Percentiles rank a stretch among this genome's conserved stretches.
These are phyloP conservation scores for Peromyscus eremicus DNA, from an alignment of 2,797 vertebrate genomes.

Conservation along the genomic window DNA sequence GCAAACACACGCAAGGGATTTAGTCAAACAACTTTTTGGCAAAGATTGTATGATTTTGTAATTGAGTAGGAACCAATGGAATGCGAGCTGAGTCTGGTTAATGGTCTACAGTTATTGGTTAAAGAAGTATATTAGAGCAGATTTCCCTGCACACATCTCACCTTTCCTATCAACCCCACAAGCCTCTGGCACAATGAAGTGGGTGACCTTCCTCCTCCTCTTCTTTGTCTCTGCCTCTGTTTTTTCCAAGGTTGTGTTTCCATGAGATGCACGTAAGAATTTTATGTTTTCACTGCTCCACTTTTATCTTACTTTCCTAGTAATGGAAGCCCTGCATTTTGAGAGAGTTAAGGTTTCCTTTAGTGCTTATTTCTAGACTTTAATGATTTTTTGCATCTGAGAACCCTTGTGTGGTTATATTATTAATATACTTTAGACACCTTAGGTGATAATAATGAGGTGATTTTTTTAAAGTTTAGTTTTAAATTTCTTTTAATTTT, in stretches of 20 bases:
- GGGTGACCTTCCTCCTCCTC: constrained; percentile 78
- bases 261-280: constrained; percentile 86
- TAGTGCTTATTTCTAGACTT: constrained; percentile 16
- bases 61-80: constrained; percentile 80
- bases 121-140: constrained; percentile 82
- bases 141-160: constrained; percentile 71
- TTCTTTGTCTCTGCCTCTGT: constrained; percentile 84
- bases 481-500: constrained; percentile 27
- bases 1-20: constrained; percentile 81
- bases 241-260: constrained; percentile 84
- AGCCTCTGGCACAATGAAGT: constrained; percentile 86
- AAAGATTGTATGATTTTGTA: constrained; percentile 86
- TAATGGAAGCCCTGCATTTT: neutral
- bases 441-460: neutral
- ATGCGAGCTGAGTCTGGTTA: constrained; percentile 81
- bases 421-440: constrained; percentile 27
- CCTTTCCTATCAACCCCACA: constrained; percentile 77
- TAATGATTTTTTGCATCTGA: constrained; percentile 21
- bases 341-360: neutral
- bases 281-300: constrained; percentile 41
- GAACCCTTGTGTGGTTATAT: neutral
- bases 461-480: constrained; percentile 28
- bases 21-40: constrained; percentile 86
- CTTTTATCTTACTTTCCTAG: constrained; percentile 9
- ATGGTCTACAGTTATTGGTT: constrained; percentile 81